phyloP scores from a whole-genome alignment of 1,140 invertebrate species.

The Leguminivora glycinivorella region DNA sequence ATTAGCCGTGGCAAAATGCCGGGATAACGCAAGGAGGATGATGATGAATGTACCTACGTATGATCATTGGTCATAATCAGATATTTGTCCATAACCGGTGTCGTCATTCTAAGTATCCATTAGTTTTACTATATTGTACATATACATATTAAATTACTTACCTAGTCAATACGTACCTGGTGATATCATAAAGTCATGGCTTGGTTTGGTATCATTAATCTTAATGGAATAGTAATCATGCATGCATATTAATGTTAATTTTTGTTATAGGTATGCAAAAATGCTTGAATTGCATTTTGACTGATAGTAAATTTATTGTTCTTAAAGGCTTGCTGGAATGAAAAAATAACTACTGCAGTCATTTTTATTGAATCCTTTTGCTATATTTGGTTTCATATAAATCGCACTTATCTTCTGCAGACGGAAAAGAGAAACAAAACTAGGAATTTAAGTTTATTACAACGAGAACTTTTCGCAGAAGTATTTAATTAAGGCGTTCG shows the following conservation, averaged over 20 bases:
- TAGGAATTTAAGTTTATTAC: conserved; percentile 2
- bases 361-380: background rate
- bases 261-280: background rate
- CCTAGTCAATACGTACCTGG: background rate
- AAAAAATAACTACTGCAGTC: background rate
- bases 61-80: too few species aligned
- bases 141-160: background rate
- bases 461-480: background rate
- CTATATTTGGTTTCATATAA: background rate
- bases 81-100: too few species aligned
- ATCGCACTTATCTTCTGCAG: background rate
- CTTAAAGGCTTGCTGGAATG: background rate
- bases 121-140: too few species aligned
- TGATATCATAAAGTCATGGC: conserved; percentile 6
- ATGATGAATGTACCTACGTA: too few species aligned
- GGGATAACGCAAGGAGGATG: too few species aligned
- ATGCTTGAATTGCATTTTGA: background rate
- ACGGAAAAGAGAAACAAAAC: background rate
- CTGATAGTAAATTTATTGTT: background rate
- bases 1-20: too few species aligned
- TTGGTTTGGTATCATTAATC: background rate
- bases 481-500: background rate
- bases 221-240: conserved; percentile 9
- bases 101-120: too few species aligned
- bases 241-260: background rate